Conservation (phyloP, 1,140 invertebrate species). For the Drosophila pandora region DNA sequence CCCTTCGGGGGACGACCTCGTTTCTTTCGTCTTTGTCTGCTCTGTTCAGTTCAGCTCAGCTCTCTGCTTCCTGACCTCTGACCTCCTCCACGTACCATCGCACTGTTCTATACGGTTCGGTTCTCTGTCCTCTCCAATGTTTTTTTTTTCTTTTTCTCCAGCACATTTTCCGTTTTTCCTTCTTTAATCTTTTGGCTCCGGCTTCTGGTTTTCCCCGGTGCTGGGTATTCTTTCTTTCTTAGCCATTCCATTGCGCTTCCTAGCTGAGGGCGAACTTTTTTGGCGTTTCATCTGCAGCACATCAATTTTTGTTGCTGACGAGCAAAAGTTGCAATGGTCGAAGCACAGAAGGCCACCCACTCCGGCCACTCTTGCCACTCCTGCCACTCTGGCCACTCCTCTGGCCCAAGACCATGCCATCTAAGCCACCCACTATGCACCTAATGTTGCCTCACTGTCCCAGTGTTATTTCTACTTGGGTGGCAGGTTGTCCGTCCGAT, state of each 20-base stretch:
- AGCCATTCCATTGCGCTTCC: constrained; percentile 30
- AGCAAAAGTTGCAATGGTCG: constrained; percentile 79
- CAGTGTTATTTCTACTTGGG: constrained; percentile 75
- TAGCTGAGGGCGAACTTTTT: constrained; percentile 77
- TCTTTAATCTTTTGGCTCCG: constrained; percentile 77
- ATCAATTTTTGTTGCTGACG: constrained; percentile 83
- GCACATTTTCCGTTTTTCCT: constrained; percentile 72
- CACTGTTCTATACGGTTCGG: not conserved
- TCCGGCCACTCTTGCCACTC: no score
- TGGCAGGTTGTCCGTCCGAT: constrained; percentile 57
- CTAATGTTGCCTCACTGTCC: constrained; percentile 56
- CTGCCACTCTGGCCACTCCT: no score
- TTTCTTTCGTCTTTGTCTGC: constrained; percentile 72
- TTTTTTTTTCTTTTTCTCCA: constrained; percentile 63
- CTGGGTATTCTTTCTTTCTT: constrained; percentile 64
- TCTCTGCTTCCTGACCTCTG: constrained; percentile 22
- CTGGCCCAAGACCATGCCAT: not conserved
- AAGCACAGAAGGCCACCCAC: constrained; percentile 21
- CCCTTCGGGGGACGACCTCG: constrained; percentile 78
- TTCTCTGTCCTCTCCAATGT: constrained; percentile 55
- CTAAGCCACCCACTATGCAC: constrained; percentile 6
- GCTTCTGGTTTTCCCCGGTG: constrained; percentile 38
- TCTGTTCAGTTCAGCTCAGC: constrained; percentile 25
- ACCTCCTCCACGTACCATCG: not conserved
- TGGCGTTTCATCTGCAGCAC: constrained; percentile 82